Evolutionary conservation across 2,797 vertebrate species (phyloP).

Genomic region (Onychomys leucogaster): DNA sequence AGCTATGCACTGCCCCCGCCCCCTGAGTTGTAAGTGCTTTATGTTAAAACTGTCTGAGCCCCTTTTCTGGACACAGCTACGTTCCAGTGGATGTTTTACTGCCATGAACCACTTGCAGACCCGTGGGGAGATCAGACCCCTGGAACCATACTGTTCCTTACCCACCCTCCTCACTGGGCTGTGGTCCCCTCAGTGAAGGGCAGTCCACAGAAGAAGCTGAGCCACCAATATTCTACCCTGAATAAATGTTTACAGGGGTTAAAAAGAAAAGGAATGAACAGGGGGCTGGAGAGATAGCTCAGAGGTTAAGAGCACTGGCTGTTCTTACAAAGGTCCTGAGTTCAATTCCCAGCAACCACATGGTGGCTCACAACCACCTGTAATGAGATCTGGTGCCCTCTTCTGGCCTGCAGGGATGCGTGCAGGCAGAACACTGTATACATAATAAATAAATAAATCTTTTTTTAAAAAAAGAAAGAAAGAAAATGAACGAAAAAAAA

Average conservation of each 20-base stretch:
- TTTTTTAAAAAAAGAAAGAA: too few species aligned
- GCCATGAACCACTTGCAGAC: background rate
- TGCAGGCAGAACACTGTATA: too few species aligned
- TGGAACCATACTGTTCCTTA: background rate
- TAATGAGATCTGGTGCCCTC: too few species aligned
- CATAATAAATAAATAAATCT: too few species aligned
- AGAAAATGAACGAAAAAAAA: too few species aligned
- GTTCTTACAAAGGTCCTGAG: too few species aligned
- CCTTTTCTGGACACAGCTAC: background rate
- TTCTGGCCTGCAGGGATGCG: too few species aligned
- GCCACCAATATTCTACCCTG: background rate
- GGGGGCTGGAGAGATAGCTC: too few species aligned
- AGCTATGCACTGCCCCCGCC: background rate
- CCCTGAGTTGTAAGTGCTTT: background rate
- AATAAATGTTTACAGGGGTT: slow-evolving; percentile 70
- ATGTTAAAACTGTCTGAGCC: background rate
- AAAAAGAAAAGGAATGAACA: background rate
- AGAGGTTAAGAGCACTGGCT: too few species aligned
- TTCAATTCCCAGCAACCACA: too few species aligned
- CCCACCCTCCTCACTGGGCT: background rate
- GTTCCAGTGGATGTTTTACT: slow-evolving; percentile 63
- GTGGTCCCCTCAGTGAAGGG: background rate
- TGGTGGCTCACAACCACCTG: too few species aligned
- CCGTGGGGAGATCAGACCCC: background rate
- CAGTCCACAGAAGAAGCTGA: background rate